Conservation (phyloP, 2,797 vertebrate genomes). For the Champsocephalus gunnari region DNA sequence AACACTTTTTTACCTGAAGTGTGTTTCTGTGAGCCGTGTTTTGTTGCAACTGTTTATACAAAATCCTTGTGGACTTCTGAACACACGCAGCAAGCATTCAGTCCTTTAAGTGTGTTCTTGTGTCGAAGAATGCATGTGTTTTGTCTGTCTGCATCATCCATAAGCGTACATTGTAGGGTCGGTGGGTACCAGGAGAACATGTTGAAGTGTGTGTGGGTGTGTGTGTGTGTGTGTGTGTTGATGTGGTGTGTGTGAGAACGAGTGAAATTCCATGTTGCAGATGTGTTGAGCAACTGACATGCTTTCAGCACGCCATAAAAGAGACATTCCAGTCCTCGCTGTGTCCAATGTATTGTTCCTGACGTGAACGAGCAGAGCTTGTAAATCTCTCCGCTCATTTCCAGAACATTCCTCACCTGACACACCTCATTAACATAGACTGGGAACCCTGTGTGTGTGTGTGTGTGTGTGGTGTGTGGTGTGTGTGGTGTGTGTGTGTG, state of each 20-base stretch:
- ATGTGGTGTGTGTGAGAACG: constrained; percentile 35
- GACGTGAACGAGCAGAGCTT: constrained; percentile 58
- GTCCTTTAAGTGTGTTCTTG: constrained; percentile 4
- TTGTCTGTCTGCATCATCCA: constrained; percentile 12
- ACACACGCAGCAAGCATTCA: constrained; percentile 2
- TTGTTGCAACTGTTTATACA: constrained; percentile 14
- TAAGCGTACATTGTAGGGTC: constrained; percentile 1
- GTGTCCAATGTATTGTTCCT: constrained; percentile 75
- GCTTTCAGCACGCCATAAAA: constrained; percentile 62
- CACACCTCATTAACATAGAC: constrained; percentile 72
- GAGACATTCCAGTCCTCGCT: constrained; percentile 64
- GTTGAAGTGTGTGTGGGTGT: neutral
- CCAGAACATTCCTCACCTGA: constrained; percentile 77
- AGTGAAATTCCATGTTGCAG: constrained; percentile 69
- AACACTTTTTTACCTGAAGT: constrained; percentile 6
- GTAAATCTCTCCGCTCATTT: constrained; percentile 69
- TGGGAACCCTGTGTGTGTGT: constrained; percentile 40
- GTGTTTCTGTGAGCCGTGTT: constrained; percentile 1
- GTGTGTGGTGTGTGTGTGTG: neutral
- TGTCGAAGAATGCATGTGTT: neutral
- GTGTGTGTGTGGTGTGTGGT: neutral
- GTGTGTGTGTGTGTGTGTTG: constrained; percentile 14
- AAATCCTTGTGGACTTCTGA: neutral
- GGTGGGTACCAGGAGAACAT: constrained; percentile 8
- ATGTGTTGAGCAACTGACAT: constrained; percentile 64